Conservation (phyloP, 2,113 vertebrate genomes). For the Merops nubicus region DNA sequence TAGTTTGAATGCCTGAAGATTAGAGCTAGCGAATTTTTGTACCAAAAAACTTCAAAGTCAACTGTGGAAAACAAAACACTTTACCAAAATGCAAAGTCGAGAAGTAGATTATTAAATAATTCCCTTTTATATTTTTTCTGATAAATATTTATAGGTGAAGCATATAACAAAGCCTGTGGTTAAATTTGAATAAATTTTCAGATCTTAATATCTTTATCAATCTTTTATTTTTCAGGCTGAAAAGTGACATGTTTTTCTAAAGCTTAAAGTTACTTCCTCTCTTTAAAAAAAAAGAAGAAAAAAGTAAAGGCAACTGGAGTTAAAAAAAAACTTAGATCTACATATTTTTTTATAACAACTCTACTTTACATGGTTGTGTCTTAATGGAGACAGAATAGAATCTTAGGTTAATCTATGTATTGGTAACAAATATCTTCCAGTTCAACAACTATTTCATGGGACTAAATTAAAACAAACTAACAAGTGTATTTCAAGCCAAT, state of each 20-base stretch:
- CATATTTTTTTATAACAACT: background rate
- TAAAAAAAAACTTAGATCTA: background rate
- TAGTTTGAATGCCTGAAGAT: background rate
- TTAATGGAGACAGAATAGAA: background rate
- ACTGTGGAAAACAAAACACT: background rate
- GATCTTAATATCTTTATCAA: background rate
- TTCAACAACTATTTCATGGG: background rate
- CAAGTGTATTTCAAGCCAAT: background rate
- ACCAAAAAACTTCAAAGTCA: slow-evolving; percentile 22
- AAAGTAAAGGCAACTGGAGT: background rate
- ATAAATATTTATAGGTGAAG: slow-evolving; percentile 47
- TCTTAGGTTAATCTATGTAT: background rate
- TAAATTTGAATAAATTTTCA: slow-evolving; percentile 14
- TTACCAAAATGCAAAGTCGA: background rate
- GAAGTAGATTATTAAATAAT: slow-evolving; percentile 41
- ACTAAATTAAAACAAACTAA: background rate
- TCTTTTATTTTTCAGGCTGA: slow-evolving; percentile 7
- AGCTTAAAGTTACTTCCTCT: background rate
- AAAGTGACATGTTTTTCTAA: background rate
- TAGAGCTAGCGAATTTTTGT: background rate
- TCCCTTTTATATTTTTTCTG: slow-evolving; percentile 40
- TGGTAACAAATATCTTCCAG: background rate
- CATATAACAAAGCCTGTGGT: background rate
- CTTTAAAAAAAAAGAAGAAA: background rate
- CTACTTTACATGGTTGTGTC: background rate